Base-by-base conservation (phyloP, 2,888 invertebrate species). In the Pseudolycoriella hygida region DNA sequence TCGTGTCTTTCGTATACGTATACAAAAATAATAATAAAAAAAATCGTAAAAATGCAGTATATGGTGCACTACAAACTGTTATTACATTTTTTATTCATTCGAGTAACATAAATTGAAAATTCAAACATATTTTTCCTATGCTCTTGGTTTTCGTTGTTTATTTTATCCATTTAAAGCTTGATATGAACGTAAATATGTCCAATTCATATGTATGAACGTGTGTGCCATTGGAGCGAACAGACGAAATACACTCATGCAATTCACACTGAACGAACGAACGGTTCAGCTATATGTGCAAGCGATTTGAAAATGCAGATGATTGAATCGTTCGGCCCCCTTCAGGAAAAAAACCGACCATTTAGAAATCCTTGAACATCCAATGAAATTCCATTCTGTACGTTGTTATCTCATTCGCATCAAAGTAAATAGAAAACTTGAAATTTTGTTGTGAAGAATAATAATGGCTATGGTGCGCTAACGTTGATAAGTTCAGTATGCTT, bases 51-150 rank as follows among this genome's bases (percentile, higher is more conserved):
- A 25, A 25, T 25, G 25, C 25, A 25, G 25, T 25, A 25, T 25
- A 25, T 25, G 25, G 25, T 25, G 15, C 12, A 34, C 34, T 34
- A 14, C 34, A 34, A 34, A 34, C 34, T 34, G 34, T 34, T 34
- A 14, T 34, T 34, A 34, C 34, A 34, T 14, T 34, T 34, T 34
- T 15, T 39, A 39, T 39, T 15, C 17, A 39, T 17, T 34, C 15
- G 34, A 34, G n/a, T 34, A 34, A 34, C 34, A 34, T 40, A 40
- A 40, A 40, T 40, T 40, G 40, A 40, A 40, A 40, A 40, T 40
- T 5, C 40, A 40, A 18, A 40, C 17, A 17, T 19, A 10, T 40
- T 18, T 40, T 18, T 40, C 12, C 5, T 40, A 34, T 34, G 34
- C 34, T 14, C 12, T 17, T 17, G 17, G 17, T 37, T 37, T 34